phyloP scores from a whole-genome alignment of 1,140 invertebrate species.

The Conus betulinus region DNA sequence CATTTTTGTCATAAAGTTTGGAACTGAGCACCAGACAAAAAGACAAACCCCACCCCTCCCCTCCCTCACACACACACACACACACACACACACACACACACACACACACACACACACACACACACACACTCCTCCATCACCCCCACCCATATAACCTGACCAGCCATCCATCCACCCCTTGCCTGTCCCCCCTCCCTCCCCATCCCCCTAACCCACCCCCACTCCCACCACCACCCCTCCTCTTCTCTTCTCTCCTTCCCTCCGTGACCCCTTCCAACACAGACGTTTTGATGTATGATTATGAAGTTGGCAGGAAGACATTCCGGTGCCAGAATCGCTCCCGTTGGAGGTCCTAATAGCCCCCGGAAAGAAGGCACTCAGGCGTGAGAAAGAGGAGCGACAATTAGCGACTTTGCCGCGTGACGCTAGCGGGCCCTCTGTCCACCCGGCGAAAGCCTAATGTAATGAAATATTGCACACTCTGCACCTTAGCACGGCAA shows the following conservation, averaged over 20 bases:
- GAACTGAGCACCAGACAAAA: too few relatives aligned
- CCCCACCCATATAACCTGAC: too few relatives aligned
- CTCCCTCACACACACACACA: not conserved
- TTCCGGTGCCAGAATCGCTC: constrained; percentile 5
- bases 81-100: not conserved
- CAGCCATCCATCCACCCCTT: not conserved
- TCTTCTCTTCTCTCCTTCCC: not conserved
- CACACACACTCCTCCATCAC: too few relatives aligned
- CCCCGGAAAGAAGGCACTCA: not conserved
- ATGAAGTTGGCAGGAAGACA: constrained; percentile 26
- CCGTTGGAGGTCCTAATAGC: constrained; percentile 34
- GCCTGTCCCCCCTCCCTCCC: not conserved
- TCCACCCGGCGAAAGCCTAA: not conserved
- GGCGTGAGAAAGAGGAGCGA: constrained; percentile 33
- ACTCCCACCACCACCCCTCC: not conserved
- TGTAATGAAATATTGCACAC: constrained; percentile 35
- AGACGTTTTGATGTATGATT: constrained; percentile 39
- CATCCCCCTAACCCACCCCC: not conserved
- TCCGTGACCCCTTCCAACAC: not conserved
- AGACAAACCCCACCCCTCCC: too few relatives aligned
- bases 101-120: not conserved
- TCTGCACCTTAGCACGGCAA: not conserved
- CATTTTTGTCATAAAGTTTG: too few relatives aligned
- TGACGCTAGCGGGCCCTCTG: constrained; percentile 24
- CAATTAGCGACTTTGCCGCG: constrained; percentile 33